Evolutionary conservation across 2,113 vertebrate species (phyloP).

Genomic region (Erythrocercus mccallii): DNA sequence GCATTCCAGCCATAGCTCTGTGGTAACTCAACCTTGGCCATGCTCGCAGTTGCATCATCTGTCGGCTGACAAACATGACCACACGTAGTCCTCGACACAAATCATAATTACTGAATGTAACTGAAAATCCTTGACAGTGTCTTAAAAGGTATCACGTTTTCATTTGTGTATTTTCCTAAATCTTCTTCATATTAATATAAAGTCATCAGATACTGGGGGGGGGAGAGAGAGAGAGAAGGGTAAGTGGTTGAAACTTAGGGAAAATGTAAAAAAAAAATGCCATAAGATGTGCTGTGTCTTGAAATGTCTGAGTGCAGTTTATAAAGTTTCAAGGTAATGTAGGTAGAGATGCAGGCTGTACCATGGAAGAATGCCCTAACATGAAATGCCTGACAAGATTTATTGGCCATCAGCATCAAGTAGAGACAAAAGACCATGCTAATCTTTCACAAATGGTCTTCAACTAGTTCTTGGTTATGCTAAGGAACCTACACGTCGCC

Average conservation of each 20-base stretch:
- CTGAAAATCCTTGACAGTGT: neutral
- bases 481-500: neutral
- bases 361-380: neutral
- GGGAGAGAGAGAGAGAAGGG: neutral
- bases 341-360: neutral
- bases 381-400: neutral
- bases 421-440: neutral
- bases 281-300: neutral
- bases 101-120: neutral
- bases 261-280: neutral
- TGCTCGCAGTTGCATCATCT: neutral
- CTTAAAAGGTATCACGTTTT: neutral
- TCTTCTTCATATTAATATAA: neutral
- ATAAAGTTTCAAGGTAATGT: neutral
- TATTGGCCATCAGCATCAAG: neutral
- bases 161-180: neutral
- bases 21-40: neutral
- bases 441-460: neutral
- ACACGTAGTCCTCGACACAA: neutral
- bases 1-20: neutral
- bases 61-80: neutral
- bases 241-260: neutral
- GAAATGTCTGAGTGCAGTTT: neutral
- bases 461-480: neutral
- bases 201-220: neutral